Conservation (phyloP, 1,140 invertebrate species). For the Glossosoma conforme region DNA sequence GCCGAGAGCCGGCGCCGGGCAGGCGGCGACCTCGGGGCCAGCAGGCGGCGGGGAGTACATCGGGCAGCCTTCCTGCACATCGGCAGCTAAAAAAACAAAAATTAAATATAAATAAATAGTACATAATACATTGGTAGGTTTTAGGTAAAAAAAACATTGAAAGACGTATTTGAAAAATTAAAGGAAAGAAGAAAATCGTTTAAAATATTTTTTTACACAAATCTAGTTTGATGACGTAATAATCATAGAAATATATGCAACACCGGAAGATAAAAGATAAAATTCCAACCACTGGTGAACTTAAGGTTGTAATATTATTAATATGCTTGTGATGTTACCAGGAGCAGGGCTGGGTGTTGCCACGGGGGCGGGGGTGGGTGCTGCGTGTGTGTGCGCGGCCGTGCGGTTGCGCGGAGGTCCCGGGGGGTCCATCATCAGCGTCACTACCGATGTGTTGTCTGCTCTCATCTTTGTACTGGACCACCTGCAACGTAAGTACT, state of each 20-base stretch:
- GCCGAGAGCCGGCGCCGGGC: neutral
- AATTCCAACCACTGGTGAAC: no score
- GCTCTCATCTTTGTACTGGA: constrained; percentile 75
- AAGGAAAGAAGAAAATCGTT: no score
- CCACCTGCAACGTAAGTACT: constrained; percentile 64
- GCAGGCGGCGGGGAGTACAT: neutral
- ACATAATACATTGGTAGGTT: no score
- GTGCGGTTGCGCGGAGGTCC: constrained; percentile 59
- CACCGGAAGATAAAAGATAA: no score
- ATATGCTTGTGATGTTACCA: no score
- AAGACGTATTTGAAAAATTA: no score
- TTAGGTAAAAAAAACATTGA: no score
- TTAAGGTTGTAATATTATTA: no score
- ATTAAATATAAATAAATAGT: no score
- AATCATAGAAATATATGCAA: no score
- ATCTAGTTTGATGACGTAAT: no score
- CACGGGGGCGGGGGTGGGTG: neutral
- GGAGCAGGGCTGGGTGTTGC: constrained; percentile 11
- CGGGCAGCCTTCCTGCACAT: neutral
- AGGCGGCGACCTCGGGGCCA: neutral
- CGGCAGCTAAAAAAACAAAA: neutral
- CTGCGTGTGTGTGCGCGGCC: constrained; percentile 43
- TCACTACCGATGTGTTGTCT: constrained; percentile 93
- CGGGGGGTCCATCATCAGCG: constrained; percentile 87
- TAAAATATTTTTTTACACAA: no score